These are phyloP conservation scores for Pseudopodoces humilis DNA, from an alignment of 2,113 vertebrate species.

Conservation along the genomic window DNA sequence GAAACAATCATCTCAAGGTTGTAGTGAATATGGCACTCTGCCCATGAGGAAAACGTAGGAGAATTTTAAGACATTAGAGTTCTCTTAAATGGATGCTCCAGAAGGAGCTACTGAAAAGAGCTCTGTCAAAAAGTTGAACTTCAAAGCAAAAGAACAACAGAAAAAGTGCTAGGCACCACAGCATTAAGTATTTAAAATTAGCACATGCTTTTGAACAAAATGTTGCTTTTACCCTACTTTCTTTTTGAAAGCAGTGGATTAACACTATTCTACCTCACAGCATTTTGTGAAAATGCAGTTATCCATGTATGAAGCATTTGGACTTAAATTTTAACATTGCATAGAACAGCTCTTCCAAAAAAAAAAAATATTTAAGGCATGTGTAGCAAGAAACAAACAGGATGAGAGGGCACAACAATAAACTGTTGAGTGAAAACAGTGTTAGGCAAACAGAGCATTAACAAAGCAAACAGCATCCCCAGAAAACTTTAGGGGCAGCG, in stretches of 20 bases:
- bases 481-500: not conserved
- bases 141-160: not conserved
- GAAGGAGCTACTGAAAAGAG: not conserved
- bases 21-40: not conserved
- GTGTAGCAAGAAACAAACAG: not conserved
- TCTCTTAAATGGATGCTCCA: not conserved
- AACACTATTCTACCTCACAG: not conserved
- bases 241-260: not conserved
- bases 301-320: not conserved
- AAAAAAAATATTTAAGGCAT: not conserved
- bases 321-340: not conserved
- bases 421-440: not conserved
- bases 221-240: not conserved
- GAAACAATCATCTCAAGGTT: not conserved
- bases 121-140: not conserved
- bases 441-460: not conserved
- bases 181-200: not conserved
- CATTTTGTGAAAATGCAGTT: not conserved
- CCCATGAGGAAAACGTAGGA: not conserved
- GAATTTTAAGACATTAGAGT: not conserved
- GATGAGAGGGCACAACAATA: not conserved
- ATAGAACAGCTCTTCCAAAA: not conserved
- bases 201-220: not conserved
- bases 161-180: not conserved
- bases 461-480: not conserved